Evolutionary conservation across 2,888 invertebrate genomes (phyloP).

Genomic region (Perizoma affinitatum): DNA sequence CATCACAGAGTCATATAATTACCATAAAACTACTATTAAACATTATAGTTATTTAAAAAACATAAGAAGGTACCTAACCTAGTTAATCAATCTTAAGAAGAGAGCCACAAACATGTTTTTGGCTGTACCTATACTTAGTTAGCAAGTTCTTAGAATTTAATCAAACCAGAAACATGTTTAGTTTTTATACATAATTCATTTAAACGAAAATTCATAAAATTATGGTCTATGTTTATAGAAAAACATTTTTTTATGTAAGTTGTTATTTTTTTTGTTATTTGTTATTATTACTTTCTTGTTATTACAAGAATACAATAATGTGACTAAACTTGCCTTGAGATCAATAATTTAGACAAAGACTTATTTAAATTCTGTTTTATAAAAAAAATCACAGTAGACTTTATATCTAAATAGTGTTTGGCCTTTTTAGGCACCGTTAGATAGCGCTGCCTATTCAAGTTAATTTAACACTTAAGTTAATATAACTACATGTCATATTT

Average conservation of each 20-base stretch:
- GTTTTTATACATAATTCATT: not conserved
- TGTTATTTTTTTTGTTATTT: too few species aligned
- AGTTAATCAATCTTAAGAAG: not conserved
- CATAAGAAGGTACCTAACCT: too few species aligned
- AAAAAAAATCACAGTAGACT: slow-evolving; percentile 31
- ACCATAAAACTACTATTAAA: not conserved
- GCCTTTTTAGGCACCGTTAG: not conserved
- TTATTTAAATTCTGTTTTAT: slow-evolving; percentile 43
- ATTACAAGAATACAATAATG: too few species aligned
- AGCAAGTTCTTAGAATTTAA: not conserved
- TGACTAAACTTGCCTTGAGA: slow-evolving; percentile 63
- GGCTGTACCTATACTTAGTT: not conserved
- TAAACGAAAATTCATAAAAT: too few species aligned
- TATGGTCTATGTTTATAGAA: too few species aligned
- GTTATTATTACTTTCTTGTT: slow-evolving; percentile 9
- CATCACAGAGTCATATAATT: slow-evolving; percentile 57
- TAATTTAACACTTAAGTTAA: not conserved
- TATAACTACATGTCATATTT: too few species aligned
- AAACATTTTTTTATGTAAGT: too few species aligned
- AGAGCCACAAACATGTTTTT: not conserved
- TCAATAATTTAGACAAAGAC: slow-evolving; percentile 57
- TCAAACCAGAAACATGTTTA: not conserved
- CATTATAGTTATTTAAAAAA: too few species aligned
- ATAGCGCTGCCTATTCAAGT: not conserved
- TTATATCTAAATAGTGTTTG: slow-evolving; percentile 6